Percentiles rank a stretch among this genome's conserved stretches.
Evolutionary conservation across 92 coral and sea anemone genomes (phyloP).

Genomic region (Phenganax subtilis): DNA sequence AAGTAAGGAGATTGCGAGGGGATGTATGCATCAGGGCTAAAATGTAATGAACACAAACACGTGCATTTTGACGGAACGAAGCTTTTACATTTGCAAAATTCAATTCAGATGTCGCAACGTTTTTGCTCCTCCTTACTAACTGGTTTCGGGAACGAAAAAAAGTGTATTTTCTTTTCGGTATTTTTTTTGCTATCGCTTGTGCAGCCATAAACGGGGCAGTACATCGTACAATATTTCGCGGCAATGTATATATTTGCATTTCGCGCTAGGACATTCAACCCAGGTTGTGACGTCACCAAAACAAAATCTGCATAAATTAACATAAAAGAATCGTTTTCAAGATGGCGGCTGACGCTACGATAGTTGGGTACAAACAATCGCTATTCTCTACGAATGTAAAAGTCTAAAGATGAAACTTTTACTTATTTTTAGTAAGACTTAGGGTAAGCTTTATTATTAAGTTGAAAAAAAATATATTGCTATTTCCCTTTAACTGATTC

Average conservation of each 20-base stretch:
- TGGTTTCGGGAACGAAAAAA: conserved; percentile 15
- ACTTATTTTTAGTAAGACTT: neutral
- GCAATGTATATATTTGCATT: neutral
- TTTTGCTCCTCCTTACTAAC: conserved; percentile 7
- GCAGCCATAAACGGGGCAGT: conserved; percentile 13
- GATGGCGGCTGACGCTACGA: neutral
- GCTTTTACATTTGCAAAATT: conserved; percentile 13
- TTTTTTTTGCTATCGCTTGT: conserved; percentile 9
- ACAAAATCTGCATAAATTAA: neutral
- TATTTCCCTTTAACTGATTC: conserved; percentile 26
- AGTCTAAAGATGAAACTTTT: conserved; percentile 15
- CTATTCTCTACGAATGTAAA: neutral
- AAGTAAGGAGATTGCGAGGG: neutral
- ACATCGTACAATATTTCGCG: neutral
- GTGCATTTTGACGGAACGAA: neutral
- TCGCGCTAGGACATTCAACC: conserved; percentile 8
- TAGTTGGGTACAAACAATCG: neutral
- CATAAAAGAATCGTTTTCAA: neutral
- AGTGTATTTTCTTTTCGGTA: conserved; percentile 15
- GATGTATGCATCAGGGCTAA: neutral
- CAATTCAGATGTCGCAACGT: neutral
- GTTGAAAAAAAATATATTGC: conserved; percentile 13
- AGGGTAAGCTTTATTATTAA: neutral
- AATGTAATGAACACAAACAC: conserved; percentile 5
- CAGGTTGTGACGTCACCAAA: conserved; percentile 21